Evolutionary conservation across 2,888 invertebrate genomes (phyloP).

Genomic region (Apamea anceps): DNA sequence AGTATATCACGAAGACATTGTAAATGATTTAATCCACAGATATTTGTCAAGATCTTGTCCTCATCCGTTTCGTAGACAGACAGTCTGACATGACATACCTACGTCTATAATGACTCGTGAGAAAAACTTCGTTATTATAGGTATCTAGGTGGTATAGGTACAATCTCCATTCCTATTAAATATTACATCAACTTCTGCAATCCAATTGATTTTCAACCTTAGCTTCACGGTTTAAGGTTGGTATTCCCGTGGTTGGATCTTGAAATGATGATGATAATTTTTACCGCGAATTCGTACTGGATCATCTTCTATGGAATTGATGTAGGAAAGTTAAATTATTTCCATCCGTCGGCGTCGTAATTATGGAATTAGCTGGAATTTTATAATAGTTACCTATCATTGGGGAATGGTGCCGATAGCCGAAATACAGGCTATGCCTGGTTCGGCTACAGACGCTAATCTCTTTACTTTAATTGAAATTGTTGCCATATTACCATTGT

Average conservation of each 20-base stretch:
- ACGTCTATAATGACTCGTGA: constrained; percentile 41
- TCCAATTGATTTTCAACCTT: constrained; percentile 35
- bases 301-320: constrained; percentile 53
- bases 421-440: no score
- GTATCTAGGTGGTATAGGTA: not conserved
- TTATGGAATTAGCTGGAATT: constrained; percentile 34
- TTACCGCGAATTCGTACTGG: constrained; percentile 57
- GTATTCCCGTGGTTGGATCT: not conserved
- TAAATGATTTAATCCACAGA: not conserved
- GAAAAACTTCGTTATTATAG: constrained; percentile 16
- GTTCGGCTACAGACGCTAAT: no score
- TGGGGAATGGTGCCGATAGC: no score
- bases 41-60: constrained; percentile 18
- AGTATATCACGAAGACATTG: not conserved
- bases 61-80: constrained; percentile 47
- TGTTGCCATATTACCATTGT: no score
- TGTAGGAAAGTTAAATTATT: constrained; percentile 42
- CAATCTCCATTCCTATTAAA: constrained; percentile 41
- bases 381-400: not conserved
- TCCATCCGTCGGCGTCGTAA: constrained; percentile 26
- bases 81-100: constrained; percentile 52
- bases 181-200: constrained; percentile 49
- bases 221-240: fast-evolving
- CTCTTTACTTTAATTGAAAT: no score
- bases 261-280: constrained; percentile 42